Percentiles rank a stretch among this genome's conserved stretches.
Conservation (phyloP, 2,888 invertebrate species). For the Idaea straminata region DNA sequence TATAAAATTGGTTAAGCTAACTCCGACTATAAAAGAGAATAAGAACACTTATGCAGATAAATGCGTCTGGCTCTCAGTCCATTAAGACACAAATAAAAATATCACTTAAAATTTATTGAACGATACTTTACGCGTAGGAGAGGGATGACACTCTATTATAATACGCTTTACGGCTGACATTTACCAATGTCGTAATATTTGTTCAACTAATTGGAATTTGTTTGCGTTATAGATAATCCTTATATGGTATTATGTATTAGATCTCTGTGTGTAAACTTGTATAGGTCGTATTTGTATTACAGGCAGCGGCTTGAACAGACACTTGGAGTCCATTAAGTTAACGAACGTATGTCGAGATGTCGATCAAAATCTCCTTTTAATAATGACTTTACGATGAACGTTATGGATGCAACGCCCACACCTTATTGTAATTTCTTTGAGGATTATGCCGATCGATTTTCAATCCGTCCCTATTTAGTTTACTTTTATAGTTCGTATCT, state of each 20-base stretch:
- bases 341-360: constrained; percentile 79
- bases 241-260: constrained; percentile 41
- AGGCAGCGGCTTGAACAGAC: constrained; percentile 50
- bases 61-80: constrained; percentile 31
- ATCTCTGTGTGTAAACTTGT: constrained; percentile 38
- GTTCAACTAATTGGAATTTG: constrained; percentile 46
- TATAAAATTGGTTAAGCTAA: constrained; percentile 32
- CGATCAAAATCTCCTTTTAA: constrained; percentile 75
- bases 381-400: constrained; percentile 54
- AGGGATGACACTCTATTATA: constrained; percentile 32
- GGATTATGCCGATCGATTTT: constrained; percentile 47
- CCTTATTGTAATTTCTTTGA: constrained; percentile 58
- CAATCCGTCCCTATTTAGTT: constrained; percentile 35
- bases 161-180: constrained; percentile 30
- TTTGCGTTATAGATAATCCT: constrained; percentile 44
- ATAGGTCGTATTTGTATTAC: constrained; percentile 38
- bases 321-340: constrained; percentile 73
- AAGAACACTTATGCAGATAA: constrained; percentile 34
- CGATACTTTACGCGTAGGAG: constrained; percentile 28
- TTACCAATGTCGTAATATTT: constrained; percentile 35
- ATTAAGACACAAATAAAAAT: constrained; percentile 34
- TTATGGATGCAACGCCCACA: constrained; percentile 72
- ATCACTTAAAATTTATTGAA: constrained; percentile 34
- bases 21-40: constrained; percentile 31
- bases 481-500: not conserved